phyloP scores from a whole-genome alignment of 2,797 vertebrate genomes.

The Moxostoma hubbsi region DNA sequence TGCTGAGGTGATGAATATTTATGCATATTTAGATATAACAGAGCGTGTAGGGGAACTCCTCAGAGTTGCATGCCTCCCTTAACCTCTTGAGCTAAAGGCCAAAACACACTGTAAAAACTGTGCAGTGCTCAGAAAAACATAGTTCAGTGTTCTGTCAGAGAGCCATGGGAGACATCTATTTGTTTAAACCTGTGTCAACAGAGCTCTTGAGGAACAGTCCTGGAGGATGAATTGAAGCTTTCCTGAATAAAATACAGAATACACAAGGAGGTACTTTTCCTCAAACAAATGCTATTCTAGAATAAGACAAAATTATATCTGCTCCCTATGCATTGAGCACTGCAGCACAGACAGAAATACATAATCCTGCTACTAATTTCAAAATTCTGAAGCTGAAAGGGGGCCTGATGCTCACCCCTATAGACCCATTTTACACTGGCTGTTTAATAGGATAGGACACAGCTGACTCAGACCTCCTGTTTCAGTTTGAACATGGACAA shows the following conservation, averaged over 20 bases:
- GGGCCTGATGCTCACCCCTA: slow-evolving; percentile 29
- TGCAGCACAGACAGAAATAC: slow-evolving; percentile 33
- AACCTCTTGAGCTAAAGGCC: slow-evolving; percentile 40
- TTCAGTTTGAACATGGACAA: slow-evolving; percentile 22
- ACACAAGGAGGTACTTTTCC: slow-evolving; percentile 62
- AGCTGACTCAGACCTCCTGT: slow-evolving; percentile 40
- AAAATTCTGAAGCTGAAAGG: slow-evolving; percentile 14
- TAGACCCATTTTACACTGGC: neutral
- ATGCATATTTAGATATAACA: slow-evolving; percentile 34
- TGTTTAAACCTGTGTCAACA: slow-evolving; percentile 56
- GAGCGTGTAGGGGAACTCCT: slow-evolving; percentile 60
- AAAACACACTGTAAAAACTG: slow-evolving; percentile 1
- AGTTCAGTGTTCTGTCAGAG: slow-evolving; percentile 42
- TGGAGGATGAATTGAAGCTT: slow-evolving; percentile 41
- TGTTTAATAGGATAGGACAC: slow-evolving; percentile 39
- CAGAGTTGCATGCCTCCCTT: slow-evolving; percentile 57
- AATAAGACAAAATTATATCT: slow-evolving; percentile 69
- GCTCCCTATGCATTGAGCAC: slow-evolving; percentile 60
- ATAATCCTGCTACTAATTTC: slow-evolving; percentile 46
- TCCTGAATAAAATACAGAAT: slow-evolving; percentile 53
- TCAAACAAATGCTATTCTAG: slow-evolving; percentile 67
- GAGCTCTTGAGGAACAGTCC: slow-evolving; percentile 55
- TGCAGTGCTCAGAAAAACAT: slow-evolving; percentile 42
- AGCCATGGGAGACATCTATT: slow-evolving; percentile 41
- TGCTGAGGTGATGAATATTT: neutral